Percentiles rank a stretch among this genome's conserved stretches.
Conservation (phyloP, 1,140 invertebrate genomes). For the Drosophila trapezifrons region DNA sequence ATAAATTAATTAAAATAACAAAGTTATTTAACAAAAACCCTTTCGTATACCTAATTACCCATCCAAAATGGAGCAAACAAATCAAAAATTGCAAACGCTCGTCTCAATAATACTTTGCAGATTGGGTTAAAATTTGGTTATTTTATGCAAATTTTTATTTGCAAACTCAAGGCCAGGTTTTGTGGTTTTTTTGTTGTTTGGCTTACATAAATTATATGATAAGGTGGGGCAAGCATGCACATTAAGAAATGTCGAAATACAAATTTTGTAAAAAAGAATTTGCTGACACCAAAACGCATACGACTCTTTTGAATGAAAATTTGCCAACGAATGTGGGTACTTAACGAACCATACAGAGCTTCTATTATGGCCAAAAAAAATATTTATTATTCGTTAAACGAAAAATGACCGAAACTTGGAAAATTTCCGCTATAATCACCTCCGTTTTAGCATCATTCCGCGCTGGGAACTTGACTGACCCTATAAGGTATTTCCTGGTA, state of each 20-base stretch:
- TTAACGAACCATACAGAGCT: background rate
- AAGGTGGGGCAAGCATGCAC: conserved; percentile 26
- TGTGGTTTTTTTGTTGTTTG: conserved; percentile 11
- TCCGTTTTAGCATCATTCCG: no score
- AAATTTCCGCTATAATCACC: conserved; percentile 4
- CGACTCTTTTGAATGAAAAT: conserved; percentile 1
- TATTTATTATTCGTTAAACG: background rate
- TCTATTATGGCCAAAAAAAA: background rate
- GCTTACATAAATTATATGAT: conserved; percentile 20
- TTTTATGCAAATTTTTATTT: conserved; percentile 25
- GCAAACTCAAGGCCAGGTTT: conserved; percentile 19
- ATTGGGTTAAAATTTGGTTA: conserved; percentile 14
- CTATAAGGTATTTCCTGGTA: conserved; percentile 11
- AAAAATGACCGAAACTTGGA: conserved; percentile 1
- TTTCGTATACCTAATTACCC: background rate
- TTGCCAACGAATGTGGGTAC: background rate
- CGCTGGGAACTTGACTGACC: conserved; percentile 10
- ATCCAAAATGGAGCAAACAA: conserved; percentile 5
- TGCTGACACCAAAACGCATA: conserved; percentile 7
- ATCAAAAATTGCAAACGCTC: background rate
- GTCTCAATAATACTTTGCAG: conserved; percentile 8
- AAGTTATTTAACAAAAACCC: background rate
- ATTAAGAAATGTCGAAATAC: conserved; percentile 7
- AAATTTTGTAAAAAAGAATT: conserved; percentile 10
- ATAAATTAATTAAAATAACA: background rate